Evolutionary conservation across 2,113 vertebrate species (phyloP), one percentile per base, ranked within the genome.

Genomic region (Numenius arquata): DNA sequence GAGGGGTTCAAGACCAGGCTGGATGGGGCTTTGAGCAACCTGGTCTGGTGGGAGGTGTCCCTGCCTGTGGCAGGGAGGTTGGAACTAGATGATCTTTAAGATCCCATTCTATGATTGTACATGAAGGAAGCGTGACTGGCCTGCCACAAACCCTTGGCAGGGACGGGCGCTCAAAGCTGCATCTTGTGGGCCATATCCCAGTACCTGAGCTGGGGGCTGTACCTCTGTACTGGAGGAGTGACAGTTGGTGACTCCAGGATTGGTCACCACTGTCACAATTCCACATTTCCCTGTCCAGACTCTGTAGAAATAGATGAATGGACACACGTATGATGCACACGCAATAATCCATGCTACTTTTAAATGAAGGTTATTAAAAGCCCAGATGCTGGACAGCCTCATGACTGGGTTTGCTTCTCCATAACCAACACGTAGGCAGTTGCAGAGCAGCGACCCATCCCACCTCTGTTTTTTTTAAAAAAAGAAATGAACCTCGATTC

Each of bases 271-370:
- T 85, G 50, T 61, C 70, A 38, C 59, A 1, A 55, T 74, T 90
- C 76, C 68, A 77, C 38, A 43, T 63, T 59, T 43, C 53, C 55
- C 30, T 75, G 25, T 65, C 77, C 66, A 56, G 30, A 34, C 80
- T 72, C 81, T 61, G 48, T 20, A 79, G 71, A 34, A 68, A 34
- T 5, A 74, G 72, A 70, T 95, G 27, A 70, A 41, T 11, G 40
- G 76, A 22, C 34, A 41, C 36, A 14, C 0, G 0, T 58, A 1
- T 27, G 88, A 77, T 43, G 53, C 30, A 25, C 59, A 3, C 1
- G 0, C 30, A 15, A 3, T 40, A 58, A 66, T 63, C 55, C 15
- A 20, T 1, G 0, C 67, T 15, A 0, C 65, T 71, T 52, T 20
- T 63, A 85, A 86, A 56, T 34, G 43, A 63, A 34, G 53, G 40